Conservation (phyloP, 2,797 vertebrate genomes). For the Oreonectes daqikongensis region DNA sequence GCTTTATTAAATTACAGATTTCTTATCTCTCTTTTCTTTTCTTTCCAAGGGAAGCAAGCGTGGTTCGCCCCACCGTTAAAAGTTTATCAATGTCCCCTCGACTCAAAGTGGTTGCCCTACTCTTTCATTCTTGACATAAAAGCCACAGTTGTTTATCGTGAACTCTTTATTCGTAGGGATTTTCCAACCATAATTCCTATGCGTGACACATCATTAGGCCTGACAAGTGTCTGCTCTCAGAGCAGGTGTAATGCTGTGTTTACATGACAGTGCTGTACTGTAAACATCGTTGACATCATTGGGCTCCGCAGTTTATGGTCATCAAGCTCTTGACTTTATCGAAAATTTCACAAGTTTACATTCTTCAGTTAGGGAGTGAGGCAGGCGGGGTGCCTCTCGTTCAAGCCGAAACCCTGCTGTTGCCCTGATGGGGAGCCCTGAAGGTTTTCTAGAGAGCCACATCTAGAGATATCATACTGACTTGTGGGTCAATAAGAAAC, state of each 20-base stretch:
- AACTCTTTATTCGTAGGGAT: constrained; percentile 24
- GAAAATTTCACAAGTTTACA: constrained; percentile 81
- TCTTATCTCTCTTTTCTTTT: background rate
- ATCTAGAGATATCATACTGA: background rate
- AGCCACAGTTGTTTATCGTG: background rate
- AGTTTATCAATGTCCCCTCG: constrained; percentile 14
- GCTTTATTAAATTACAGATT: too few species aligned
- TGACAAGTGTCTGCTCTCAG: constrained; percentile 36
- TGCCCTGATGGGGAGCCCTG: constrained; percentile 20
- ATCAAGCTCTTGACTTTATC: constrained; percentile 72
- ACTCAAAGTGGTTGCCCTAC: background rate
- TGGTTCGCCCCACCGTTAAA: background rate
- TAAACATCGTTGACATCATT: constrained; percentile 68
- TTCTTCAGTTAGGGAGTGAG: constrained; percentile 78
- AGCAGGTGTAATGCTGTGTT: constrained; percentile 66
- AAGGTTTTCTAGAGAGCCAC: background rate
- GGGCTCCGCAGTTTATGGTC: constrained; percentile 71
- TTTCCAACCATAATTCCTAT: constrained; percentile 35
- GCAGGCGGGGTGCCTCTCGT: constrained; percentile 31
- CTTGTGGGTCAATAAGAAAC: background rate
- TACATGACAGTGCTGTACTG: constrained; percentile 60
- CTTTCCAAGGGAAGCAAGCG: background rate
- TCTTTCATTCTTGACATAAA: constrained; percentile 20
- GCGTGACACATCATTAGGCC: background rate
- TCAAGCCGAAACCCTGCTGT: background rate